Evolutionary conservation across 37 sponge, comb jelly and placozoan species (phyloP), one percentile per base, ranked within the genome.

Genomic region (Eunapius fragilis): DNA sequence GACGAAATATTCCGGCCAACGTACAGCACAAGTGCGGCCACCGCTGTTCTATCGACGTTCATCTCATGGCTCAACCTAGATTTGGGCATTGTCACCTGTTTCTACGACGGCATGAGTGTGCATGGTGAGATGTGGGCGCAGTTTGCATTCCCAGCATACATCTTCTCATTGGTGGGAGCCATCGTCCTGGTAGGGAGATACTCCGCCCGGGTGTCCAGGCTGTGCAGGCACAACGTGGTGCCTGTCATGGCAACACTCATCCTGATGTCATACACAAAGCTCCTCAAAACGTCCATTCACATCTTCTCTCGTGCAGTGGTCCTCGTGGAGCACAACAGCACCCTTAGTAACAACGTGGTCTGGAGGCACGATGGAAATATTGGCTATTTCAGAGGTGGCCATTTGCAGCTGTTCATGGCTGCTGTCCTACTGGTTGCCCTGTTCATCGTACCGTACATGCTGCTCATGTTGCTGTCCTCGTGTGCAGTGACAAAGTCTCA

Each of bases 61-160:
- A 4, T 75, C 19, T 33, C 75, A 32, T 75, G 75, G 75, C 9
- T 75, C 25, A 75, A 75, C 75, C 75, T 75, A 0, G 75, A 75
- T 32, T 36, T 75, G 0, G 75, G 75, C 9, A 75, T 75, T 19
- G 58, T 58, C 22, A 75, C 75, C 3, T 33, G 35, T 19, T 75
- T 75, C 75, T 75, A 75, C 31, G 3, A 75, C 11, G 75, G 75
- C 75, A 75, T 75, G 75, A 37, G 34, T 25, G 25, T 17, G 22
- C 34, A 75, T 10, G 31, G 3, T 22, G 2, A 37, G 35, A 75
- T 37, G 25, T 6, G 9, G 75, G 13, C 34, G 10, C 75, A 75
- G 75, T 75, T 75, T 75, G 75, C 31, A 0, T 75, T 75, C 34
- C 75, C 75, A 2, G 2, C 35, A 24, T 75, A 75, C 75, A 75